Evolutionary conservation across 2,888 invertebrate species (phyloP), one percentile per base, ranked within the genome.

Genomic region (Camponotus fellah): DNA sequence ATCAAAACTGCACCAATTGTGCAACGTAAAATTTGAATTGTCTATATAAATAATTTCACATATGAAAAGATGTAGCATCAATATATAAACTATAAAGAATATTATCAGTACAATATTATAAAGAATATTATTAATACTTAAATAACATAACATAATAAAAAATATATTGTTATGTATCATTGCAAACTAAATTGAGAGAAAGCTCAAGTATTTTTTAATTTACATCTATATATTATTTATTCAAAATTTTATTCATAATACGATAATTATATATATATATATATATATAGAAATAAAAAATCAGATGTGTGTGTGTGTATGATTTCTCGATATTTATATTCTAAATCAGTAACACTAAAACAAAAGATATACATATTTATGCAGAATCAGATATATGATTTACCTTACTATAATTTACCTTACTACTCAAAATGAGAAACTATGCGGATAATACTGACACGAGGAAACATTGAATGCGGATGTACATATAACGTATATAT

Each of bases 361-460:
- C 12, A 8, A 49, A 17, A 2, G 17, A 12, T 34, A 64, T n/a
- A n/a, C 10, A 12, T 65, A 34, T 60, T 46, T 46, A 46, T 26
- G 26, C 46, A 37, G 12, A 26, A 26, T 72, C 46, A 37, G 6
- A 21, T 12, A 72, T 60, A 26, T 17, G n/a, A 80, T 72, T 46
- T 60, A 77, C n/a, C 26, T 26, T 26, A 26, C 26, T 26, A 26
- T 26, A 26, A 26, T 26, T 26, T 26, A 26, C 26, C 26, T 26
- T 26, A 26, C 26, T 26, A 26, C 26, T 26, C n/a, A 10, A 60
- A 46, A 71, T 34, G 46, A 43, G 60, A 46, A 72, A 46, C 8
- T 72, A 80, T 37, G 40, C 46, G 72, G 6, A 32, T 72, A 60
- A 71, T 26, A 72, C 72, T 72, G 79, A 72, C 60, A 71, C 26